A percentile compares a stretch with the other conserved stretches of the same genome.
These are phyloP conservation scores for Gallinago media DNA, from an alignment of 2,113 vertebrate genomes.

Conservation along the genomic window DNA sequence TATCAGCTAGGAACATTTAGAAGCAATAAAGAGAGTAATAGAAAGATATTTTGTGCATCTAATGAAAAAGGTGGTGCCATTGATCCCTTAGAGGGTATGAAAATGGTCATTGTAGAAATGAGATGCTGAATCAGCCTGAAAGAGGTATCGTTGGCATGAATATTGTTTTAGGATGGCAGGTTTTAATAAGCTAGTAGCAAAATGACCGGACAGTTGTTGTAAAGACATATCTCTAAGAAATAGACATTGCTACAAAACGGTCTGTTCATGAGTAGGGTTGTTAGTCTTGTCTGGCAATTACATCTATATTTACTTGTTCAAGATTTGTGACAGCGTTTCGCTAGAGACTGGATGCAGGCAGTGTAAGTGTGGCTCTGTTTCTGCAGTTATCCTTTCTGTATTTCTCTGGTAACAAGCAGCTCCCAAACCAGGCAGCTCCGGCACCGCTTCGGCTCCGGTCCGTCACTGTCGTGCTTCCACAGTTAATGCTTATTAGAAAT, in stretches of 20 bases:
- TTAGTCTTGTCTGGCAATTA: not conserved
- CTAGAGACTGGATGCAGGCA: not conserved
- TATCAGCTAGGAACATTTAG: conserved; percentile 14
- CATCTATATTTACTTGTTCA: not conserved
- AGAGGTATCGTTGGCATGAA: not conserved
- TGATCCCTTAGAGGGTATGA: not conserved
- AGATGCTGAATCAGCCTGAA: conserved; percentile 44
- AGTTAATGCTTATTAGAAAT: not conserved
- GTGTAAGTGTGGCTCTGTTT: not conserved
- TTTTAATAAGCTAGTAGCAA: not conserved
- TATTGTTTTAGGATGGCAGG: not conserved
- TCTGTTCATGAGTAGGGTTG: not conserved
- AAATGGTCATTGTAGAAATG: conserved; percentile 2
- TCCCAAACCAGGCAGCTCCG: not conserved
- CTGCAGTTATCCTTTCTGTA: not conserved
- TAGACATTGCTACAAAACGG: not conserved
- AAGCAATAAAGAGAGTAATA: conserved; percentile 16
- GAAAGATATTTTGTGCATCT: not conserved
- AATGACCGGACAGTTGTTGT: not conserved
- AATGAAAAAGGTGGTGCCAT: conserved; percentile 20
- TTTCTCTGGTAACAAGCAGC: not conserved
- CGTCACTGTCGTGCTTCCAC: not conserved
- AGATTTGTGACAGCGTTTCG: not conserved
- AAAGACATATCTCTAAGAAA: not conserved
- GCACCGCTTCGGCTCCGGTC: not conserved